Evolutionary conservation across 2,888 invertebrate species (phyloP).

Genomic region (Corythucha ciliata): DNA sequence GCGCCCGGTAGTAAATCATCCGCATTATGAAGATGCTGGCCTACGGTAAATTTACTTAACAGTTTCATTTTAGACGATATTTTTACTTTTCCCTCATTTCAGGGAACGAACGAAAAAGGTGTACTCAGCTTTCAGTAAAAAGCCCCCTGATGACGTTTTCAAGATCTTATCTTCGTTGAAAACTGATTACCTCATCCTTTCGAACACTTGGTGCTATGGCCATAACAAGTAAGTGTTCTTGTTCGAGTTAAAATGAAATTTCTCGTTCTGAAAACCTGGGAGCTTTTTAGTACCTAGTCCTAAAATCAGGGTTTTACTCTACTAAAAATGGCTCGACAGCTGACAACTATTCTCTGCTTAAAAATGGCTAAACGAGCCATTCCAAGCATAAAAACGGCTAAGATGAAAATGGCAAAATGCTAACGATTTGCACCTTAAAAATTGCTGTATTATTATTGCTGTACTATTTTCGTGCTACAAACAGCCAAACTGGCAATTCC

Average conservation of each 20-base stretch:
- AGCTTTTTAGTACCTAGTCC: not conserved
- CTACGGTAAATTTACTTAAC: slow-evolving; percentile 50
- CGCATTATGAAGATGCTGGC: slow-evolving; percentile 73
- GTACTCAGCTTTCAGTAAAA: slow-evolving; percentile 70
- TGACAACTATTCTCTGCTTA: too few relatives aligned
- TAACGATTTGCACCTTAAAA: too few relatives aligned
- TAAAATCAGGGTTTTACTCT: not conserved
- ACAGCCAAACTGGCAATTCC: too few relatives aligned
- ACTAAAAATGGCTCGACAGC: too few relatives aligned
- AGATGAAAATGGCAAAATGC: too few relatives aligned
- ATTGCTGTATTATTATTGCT: too few relatives aligned
- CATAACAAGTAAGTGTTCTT: slow-evolving; percentile 47
- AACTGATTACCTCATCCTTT: slow-evolving; percentile 65
- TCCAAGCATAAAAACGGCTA: too few relatives aligned
- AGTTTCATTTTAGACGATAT: not conserved
- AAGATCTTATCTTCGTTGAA: slow-evolving; percentile 54
- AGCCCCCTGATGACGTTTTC: slow-evolving; percentile 58
- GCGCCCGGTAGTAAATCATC: slow-evolving; percentile 74
- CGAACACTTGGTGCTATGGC: slow-evolving; percentile 59
- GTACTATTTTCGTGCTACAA: too few relatives aligned
- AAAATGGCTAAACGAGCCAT: too few relatives aligned
- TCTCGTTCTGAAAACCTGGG: not conserved
- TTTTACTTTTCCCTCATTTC: slow-evolving; percentile 35
- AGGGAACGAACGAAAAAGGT: slow-evolving; percentile 70
- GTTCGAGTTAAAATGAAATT: not conserved